Base-by-base conservation (phyloP, 2,113 vertebrate species). In the Corvus cornix region DNA sequence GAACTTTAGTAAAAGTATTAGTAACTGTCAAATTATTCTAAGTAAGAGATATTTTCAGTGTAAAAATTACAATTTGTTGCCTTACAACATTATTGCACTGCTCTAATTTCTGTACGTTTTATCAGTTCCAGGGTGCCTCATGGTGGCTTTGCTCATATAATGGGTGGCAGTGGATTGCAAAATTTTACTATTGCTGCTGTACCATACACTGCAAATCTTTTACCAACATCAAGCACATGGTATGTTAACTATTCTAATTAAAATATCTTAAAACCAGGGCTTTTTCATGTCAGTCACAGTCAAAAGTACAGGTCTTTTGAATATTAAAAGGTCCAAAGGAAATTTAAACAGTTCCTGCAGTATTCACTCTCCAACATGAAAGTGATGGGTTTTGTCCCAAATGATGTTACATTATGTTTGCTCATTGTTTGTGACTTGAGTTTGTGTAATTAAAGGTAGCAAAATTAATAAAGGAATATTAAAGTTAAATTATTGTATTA, bases 151-250 rank as follows among this genome's bases (percentile, higher is more conserved):
- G 99, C 99, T 59, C 99, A 98, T 89, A 98, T 99, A 93, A 99
- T 99, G 99, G 99, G 99, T 84, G 99, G 99, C 81, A 99, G 99
- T 6, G 99, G 99, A 86, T 96, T 99, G 94, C 99, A 99, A 87
- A 99, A 99, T 97, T 99, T 99, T 90, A 99, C 99, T 12, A 98
- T 99, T 56, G 98, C 99, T 96, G 99, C 99, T 72, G 99, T 99
- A 77, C 98, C 99, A 1, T 99, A 99, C 94, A 99, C 98, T 79
- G 97, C 98, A 90, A 99, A 99, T 98, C 98, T 99, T 62, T 97
- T 99, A 84, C 99, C 99, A 72, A 99, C 99, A 84, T 99, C 99
- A 66, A 99, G 99, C 94, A 99, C 99, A 11, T 99, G 99, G 99
- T 99, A 98, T 96, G 97, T 89, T 90, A 84, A 79, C 30, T 39